A percentile compares a stretch with the other conserved stretches of the same genome.
These are phyloP conservation scores for Pan troglodytes DNA, from an alignment of 2,113 vertebrate genomes.

Conservation along the genomic window DNA sequence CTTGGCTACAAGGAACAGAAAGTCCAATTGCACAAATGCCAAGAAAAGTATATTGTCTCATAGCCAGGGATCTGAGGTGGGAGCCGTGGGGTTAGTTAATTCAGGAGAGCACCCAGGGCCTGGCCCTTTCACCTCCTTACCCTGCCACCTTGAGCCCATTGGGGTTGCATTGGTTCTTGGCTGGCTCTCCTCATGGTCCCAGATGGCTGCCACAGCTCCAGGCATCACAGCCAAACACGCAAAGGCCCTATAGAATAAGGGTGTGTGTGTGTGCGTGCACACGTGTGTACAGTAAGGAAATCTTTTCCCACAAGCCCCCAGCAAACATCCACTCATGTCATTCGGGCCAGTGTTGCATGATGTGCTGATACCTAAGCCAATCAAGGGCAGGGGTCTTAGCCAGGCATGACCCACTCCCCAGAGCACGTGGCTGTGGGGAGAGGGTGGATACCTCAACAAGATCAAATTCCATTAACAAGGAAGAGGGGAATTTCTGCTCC, in stretches of 20 bases:
- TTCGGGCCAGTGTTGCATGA: background rate
- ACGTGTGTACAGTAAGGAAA: background rate
- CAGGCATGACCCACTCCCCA: background rate
- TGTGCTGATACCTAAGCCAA: fast-evolving
- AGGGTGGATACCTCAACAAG: too few relatives aligned
- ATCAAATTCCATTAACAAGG: background rate
- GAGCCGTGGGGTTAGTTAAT: background rate
- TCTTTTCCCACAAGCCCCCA: background rate
- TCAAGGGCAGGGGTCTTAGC: background rate
- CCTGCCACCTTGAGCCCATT: background rate
- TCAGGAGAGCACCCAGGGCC: too few relatives aligned
- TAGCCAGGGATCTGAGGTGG: background rate
- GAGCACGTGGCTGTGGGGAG: fast-evolving
- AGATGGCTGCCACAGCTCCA: background rate
- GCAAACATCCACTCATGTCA: background rate
- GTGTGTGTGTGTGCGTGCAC: background rate
- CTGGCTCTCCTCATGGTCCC: background rate
- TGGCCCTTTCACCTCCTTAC: background rate
- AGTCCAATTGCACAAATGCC: background rate
- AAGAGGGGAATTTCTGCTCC: background rate
- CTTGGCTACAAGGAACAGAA: background rate
- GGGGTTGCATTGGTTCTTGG: background rate
- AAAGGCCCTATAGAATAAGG: background rate
- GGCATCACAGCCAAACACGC: background rate
- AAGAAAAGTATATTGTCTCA: fast-evolving